A percentile compares a stretch with the other conserved stretches of the same genome.
Evolutionary conservation across 2,888 invertebrate genomes (phyloP).

Genomic region (Podotricha telesiphe): DNA sequence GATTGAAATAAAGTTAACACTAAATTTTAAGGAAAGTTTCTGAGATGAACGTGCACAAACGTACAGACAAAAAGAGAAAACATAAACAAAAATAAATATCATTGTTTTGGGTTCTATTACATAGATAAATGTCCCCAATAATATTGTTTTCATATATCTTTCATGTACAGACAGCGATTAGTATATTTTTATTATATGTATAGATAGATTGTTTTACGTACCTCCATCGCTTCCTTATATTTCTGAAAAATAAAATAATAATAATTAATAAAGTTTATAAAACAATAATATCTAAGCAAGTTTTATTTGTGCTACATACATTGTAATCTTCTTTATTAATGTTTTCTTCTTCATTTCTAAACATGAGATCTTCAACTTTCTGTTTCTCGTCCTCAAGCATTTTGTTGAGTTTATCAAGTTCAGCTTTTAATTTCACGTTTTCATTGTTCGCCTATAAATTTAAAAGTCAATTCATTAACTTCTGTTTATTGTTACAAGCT

Average conservation of each 20-base stretch:
- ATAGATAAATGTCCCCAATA: no score
- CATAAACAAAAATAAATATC: no score
- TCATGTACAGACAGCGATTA: no score
- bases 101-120: no score
- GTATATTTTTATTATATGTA: no score
- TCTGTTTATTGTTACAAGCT: no score
- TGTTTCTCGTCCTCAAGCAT: slow-evolving; percentile 90
- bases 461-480: neutral
- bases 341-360: slow-evolving; percentile 95
- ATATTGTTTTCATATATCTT: no score
- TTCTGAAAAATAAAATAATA: slow-evolving; percentile 68
- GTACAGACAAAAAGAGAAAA: no score
- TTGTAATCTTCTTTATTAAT: slow-evolving; percentile 94
- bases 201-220: slow-evolving; percentile 56
- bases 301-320: slow-evolving; percentile 75
- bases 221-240: slow-evolving; percentile 79
- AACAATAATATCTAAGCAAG: neutral
- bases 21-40: no score
- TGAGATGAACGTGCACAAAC: no score
- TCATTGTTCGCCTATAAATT: slow-evolving; percentile 74
- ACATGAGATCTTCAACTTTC: slow-evolving; percentile 94
- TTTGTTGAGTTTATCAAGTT: slow-evolving; percentile 82
- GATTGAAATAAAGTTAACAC: no score
- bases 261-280: slow-evolving; percentile 30
- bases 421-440: slow-evolving; percentile 82